Evolutionary conservation across 2,888 invertebrate genomes (phyloP), one percentile per base, ranked within the genome.

Genomic region (Polydrusus cervinus): DNA sequence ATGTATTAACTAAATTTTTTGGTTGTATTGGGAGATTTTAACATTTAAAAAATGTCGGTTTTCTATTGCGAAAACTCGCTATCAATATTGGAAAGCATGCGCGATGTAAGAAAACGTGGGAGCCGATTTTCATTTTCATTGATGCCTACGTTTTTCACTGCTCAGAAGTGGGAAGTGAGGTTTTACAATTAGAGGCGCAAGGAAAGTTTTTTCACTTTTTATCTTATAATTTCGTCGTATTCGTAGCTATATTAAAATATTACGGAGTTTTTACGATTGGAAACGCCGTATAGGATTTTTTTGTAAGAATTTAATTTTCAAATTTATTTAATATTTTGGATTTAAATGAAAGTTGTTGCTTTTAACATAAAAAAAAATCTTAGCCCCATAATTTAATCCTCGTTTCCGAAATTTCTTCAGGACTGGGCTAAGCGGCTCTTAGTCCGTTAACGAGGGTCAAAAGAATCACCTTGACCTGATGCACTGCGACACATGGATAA

Each of bases 1-100:
- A 10, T 1, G 10, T 34, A 8, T 34, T 34, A 34, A 1, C 7
- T 6, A 34, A 8, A 34, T 7, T 34, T 3, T 34, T 6, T 34
- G 7, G 34, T 10, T 34, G 9, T 3, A 6, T 7, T 34, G 1
- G 34, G 34, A 34, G 34, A 34, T 7, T 34, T 7, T 7, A 1
- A 8, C 34, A 1, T 34, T 34, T 34, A 1, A 34, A 34, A 34
- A 34, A 34, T 9, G 34, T 9, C 34, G 34, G 34, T 34, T 6
- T 9, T 34, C 8, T 3, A 34, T 34, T 34, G 34, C 34, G 34
- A 34, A 34, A 34, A 34, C 34, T 7, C 34, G 1, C 10, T 34
- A 34, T 84, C 84, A 84, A 84, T 84, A 84, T 83, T 68, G 57
- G 77, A 64, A 78, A 82, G 84, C 84, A 80, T 80, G 83, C 83